phyloP scores from a whole-genome alignment of 1,140 invertebrate species.

The Contarinia nasturtii region DNA sequence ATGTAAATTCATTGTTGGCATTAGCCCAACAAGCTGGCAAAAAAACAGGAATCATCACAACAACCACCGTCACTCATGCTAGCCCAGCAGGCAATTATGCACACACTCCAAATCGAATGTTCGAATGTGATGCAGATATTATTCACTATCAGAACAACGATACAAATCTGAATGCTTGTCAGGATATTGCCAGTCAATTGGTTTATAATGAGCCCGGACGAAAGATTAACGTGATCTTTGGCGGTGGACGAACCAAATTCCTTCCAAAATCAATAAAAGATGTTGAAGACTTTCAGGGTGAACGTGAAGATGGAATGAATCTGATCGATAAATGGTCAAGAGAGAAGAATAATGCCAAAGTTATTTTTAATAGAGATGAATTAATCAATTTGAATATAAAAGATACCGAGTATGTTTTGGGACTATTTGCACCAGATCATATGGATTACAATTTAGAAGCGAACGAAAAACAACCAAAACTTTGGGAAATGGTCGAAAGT shows the following conservation, averaged over 20 bases:
- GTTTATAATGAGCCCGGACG: constrained; percentile 33
- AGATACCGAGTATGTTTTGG: constrained; percentile 24
- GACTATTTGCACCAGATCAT: constrained; percentile 27
- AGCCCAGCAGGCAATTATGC: constrained; percentile 50
- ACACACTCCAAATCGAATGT: constrained; percentile 41
- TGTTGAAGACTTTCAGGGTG: constrained; percentile 26
- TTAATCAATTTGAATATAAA: constrained; percentile 15
- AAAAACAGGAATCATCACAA: constrained; percentile 44
- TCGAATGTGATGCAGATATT: constrained; percentile 54
- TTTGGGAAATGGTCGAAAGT: constrained; percentile 54
- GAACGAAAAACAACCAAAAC: constrained; percentile 44
- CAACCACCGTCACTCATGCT: constrained; percentile 52
- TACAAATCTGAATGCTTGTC: constrained; percentile 24
- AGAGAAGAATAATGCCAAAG: constrained; percentile 23
- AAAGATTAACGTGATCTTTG: constrained; percentile 38
- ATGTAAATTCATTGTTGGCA: constrained; percentile 41
- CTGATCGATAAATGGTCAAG: constrained; percentile 29
- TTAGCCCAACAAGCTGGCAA: constrained; percentile 53
- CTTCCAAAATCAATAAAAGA: constrained; percentile 27
- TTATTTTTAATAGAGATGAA: constrained; percentile 39
- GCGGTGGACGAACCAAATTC: constrained; percentile 42
- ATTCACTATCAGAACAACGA: constrained; percentile 37
- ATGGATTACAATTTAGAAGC: constrained; percentile 23
- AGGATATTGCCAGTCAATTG: constrained; percentile 37
- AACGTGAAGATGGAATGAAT: constrained; percentile 27